These are phyloP conservation scores for Stictocephala bisonia DNA, from an alignment of 2,888 invertebrate genomes.

Conservation along the genomic window DNA sequence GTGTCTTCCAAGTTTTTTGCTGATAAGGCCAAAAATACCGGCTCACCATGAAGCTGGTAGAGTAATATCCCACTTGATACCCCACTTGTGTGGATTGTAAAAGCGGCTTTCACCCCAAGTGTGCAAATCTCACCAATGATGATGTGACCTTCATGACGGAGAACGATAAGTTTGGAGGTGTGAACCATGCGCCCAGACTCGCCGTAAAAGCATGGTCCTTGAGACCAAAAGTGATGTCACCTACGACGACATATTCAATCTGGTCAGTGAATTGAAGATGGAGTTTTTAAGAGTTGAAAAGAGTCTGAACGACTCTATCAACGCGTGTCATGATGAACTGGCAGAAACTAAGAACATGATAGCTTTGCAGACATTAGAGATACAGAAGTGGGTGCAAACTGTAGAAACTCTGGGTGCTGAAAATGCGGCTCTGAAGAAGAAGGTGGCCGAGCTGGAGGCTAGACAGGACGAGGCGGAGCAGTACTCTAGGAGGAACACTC, in stretches of 20 bases:
- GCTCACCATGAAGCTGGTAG: too few relatives aligned
- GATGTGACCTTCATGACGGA: slow-evolving; percentile 2
- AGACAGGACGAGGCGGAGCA: not conserved
- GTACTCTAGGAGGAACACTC: slow-evolving; percentile 4
- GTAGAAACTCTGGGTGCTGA: not conserved
- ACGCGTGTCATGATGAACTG: slow-evolving; percentile 12
- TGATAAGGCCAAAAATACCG: too few relatives aligned
- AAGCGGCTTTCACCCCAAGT: not conserved
- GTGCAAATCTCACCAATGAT: not conserved
- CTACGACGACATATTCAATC: slow-evolving; percentile 4
- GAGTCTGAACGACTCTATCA: slow-evolving; percentile 12
- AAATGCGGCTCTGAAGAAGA: slow-evolving; percentile 6
- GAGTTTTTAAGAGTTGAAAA: slow-evolving; percentile 11
- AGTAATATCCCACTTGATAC: too few relatives aligned
- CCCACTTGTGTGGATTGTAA: slow-evolving; percentile 23
- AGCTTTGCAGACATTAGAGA: not conserved
- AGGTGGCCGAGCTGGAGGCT: not conserved
- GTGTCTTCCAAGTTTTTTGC: too few relatives aligned
- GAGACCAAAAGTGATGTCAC: slow-evolving; percentile 2
- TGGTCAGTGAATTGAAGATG: not conserved
- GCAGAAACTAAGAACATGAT: slow-evolving; percentile 7
- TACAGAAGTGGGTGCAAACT: not conserved
- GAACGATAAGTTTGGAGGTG: slow-evolving; percentile 16
- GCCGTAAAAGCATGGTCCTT: slow-evolving; percentile 11
- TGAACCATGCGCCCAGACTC: not conserved